Percentiles rank a stretch among this genome's conserved stretches.
Evolutionary conservation across 2,888 invertebrate species (phyloP).

Genomic region (Agonopterix heracliana): DNA sequence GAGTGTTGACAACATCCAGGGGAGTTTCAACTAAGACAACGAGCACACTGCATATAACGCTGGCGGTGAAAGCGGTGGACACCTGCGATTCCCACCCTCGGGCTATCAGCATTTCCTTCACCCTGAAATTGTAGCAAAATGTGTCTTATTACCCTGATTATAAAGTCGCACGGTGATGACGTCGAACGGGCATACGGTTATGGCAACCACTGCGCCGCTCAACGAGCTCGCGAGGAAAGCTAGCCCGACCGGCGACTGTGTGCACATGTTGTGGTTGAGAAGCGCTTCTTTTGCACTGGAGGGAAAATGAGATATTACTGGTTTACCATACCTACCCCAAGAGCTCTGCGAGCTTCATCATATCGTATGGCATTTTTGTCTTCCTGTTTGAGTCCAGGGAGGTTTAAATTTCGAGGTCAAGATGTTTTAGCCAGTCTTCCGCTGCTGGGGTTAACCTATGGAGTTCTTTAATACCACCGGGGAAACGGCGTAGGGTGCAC

Average conservation of each 20-base stretch:
- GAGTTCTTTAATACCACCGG: no score
- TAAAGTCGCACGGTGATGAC: conserved; percentile 90
- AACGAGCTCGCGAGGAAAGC: conserved; percentile 80
- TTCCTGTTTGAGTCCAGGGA: no score
- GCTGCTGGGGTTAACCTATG: no score
- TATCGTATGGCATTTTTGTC: no score
- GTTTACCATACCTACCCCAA: no score
- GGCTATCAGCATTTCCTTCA: conserved; percentile 43
- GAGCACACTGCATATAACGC: conserved; percentile 84
- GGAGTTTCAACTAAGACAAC: conserved; percentile 88
- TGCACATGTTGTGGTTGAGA: conserved; percentile 40
- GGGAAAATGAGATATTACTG: conserved; percentile 10
- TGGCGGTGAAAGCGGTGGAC: conserved; percentile 81
- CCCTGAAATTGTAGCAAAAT: conserved; percentile 42
- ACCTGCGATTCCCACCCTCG: conserved; percentile 71
- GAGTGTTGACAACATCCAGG: conserved; percentile 89
- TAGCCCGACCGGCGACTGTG: conserved; percentile 48
- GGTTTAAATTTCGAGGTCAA: no score
- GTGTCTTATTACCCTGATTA: conserved; percentile 84
- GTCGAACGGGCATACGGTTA: conserved; percentile 91
- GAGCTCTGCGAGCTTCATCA: no score
- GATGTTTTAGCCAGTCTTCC: no score
- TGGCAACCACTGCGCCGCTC: conserved; percentile 84
- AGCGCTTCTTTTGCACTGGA: conserved; percentile 58
- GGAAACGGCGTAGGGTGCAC: no score